A percentile compares a stretch with the other conserved stretches of the same genome.
Evolutionary conservation across 1,140 invertebrate genomes (phyloP).

Genomic region (Eriocheir sinensis): DNA sequence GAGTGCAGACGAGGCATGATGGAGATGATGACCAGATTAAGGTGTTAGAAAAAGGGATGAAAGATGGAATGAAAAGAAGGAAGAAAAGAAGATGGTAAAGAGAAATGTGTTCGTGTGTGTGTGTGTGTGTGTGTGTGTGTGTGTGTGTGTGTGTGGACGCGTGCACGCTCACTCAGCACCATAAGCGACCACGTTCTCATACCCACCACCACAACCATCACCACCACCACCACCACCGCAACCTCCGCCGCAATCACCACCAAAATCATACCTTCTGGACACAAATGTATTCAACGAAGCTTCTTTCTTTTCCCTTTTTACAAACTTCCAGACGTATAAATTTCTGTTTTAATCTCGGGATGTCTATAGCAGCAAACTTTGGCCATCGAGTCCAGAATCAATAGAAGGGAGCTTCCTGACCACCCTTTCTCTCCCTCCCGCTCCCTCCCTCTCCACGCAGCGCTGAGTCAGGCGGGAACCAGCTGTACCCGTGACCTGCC

Average conservation of each 20-base stretch:
- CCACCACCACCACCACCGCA: background rate
- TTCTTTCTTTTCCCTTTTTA: background rate
- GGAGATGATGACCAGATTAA: background rate
- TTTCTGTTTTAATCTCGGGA: background rate
- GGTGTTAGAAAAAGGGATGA: background rate
- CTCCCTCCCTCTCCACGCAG: background rate
- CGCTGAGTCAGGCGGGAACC: background rate
- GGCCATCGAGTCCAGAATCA: background rate
- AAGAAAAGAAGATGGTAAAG: background rate
- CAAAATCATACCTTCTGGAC: background rate
- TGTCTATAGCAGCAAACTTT: slow-evolving; percentile 10
- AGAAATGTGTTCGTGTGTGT: background rate
- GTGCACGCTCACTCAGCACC: background rate
- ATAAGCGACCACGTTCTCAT: background rate
- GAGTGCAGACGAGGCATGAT: too few species aligned
- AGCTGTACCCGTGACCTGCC: background rate
- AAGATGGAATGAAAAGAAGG: background rate
- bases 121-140: slow-evolving; percentile 36
- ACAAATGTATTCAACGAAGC: background rate
- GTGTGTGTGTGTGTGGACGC: background rate
- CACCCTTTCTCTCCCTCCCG: background rate
- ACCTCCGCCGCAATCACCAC: background rate
- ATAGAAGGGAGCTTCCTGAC: background rate
- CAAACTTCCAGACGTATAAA: background rate
- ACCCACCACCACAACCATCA: background rate